Conservation (phyloP, 2,888 invertebrate genomes). For the Patella pellucida region DNA sequence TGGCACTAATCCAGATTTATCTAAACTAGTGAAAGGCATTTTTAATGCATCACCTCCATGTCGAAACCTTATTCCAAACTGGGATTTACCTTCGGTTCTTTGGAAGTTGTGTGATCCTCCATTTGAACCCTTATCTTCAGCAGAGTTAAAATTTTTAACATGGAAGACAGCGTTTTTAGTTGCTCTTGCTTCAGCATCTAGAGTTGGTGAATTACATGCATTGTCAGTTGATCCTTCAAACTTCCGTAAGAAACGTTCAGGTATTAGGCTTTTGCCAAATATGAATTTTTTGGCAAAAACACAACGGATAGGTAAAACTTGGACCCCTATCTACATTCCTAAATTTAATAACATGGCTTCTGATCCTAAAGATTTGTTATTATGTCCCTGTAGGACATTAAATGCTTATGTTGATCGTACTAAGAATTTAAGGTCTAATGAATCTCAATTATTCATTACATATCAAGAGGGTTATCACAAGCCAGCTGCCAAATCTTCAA, state of each 20-base stretch:
- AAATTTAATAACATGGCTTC: not conserved
- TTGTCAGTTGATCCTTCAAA: too few species aligned
- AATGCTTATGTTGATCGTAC: not conserved
- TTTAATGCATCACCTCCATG: not conserved
- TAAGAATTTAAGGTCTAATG: not conserved
- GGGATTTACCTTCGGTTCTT: conserved; percentile 9
- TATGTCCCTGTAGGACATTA: not conserved
- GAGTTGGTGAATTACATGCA: conserved; percentile 10
- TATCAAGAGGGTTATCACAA: too few species aligned
- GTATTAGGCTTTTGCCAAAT: too few species aligned
- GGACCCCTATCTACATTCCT: too few species aligned
- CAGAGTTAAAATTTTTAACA: not conserved
- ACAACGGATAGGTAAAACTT: too few species aligned
- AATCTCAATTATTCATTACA: conserved; percentile 5
- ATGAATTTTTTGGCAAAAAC: too few species aligned
- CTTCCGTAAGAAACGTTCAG: too few species aligned
- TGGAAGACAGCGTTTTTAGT: conserved; percentile 3
- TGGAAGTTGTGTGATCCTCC: not conserved
- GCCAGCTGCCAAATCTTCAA: too few species aligned
- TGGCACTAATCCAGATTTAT: not conserved
- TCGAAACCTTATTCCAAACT: not conserved
- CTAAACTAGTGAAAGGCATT: not conserved
- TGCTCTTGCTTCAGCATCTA: not conserved
- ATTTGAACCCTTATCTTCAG: not conserved
- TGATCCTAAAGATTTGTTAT: conserved; percentile 1